Percentiles rank a stretch among this genome's conserved stretches.
phyloP scores from a whole-genome alignment of 2,888 invertebrate species.

The Ormia ochracea region DNA sequence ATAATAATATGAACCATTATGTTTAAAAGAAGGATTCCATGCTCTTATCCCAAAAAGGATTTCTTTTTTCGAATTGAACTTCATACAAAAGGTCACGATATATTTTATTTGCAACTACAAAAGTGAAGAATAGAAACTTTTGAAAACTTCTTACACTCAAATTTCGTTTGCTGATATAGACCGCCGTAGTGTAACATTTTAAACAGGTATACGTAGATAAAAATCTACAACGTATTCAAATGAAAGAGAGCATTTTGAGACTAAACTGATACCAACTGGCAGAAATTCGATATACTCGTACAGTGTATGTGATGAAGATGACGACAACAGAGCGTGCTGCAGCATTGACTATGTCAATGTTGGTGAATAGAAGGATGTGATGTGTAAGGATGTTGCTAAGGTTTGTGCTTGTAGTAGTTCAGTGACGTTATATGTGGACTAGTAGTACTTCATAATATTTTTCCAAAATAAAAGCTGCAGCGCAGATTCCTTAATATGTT shows the following conservation, averaged over 20 bases:
- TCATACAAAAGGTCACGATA: background rate
- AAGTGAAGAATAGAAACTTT: background rate
- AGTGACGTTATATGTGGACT: constrained; percentile 45
- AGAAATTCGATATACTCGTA: constrained; percentile 4
- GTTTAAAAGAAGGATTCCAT: background rate
- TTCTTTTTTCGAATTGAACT: background rate
- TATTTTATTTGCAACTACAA: constrained; percentile 36
- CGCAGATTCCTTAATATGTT: constrained; percentile 3
- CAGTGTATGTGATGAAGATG: constrained; percentile 18
- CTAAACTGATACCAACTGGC: constrained; percentile 9
- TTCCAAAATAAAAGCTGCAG: constrained; percentile 1
- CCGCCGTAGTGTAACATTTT: constrained; percentile 39
- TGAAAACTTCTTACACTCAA: constrained; percentile 4
- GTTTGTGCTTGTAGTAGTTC: background rate
- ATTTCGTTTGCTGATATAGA: constrained; percentile 16
- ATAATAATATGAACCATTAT: constrained; percentile 1
- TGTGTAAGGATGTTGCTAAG: background rate
- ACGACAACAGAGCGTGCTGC: background rate
- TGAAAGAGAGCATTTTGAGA: constrained; percentile 8
- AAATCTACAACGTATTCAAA: background rate
- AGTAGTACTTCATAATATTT: constrained; percentile 50
- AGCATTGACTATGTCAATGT: constrained; percentile 2
- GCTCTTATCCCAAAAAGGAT: background rate
- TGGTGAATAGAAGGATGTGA: background rate
- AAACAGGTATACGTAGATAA: constrained; percentile 50